Percentiles rank a stretch among this genome's conserved stretches.
Evolutionary conservation across 2,888 invertebrate species (phyloP).

Genomic region (Chrysolina oricalcia): DNA sequence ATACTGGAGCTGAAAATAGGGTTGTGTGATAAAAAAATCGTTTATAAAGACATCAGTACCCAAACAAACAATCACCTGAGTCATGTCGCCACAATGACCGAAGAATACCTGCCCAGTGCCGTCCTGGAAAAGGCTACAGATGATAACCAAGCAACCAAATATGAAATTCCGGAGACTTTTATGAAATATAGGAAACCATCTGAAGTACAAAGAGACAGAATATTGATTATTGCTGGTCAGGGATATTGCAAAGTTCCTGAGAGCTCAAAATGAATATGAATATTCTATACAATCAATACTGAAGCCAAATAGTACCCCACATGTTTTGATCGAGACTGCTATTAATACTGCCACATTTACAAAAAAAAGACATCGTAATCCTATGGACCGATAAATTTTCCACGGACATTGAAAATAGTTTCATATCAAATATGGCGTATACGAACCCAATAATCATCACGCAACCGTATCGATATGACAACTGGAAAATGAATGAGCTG

Average conservation of each 20-base stretch:
- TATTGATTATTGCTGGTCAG: not conserved
- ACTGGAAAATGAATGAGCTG: not conserved
- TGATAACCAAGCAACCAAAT: not conserved
- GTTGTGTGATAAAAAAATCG: no score
- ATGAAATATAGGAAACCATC: not conserved
- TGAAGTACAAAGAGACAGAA: not conserved
- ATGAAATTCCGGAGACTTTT: not conserved
- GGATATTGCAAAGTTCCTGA: not conserved
- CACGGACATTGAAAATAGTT: slow-evolving; percentile 29
- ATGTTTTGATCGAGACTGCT: not conserved
- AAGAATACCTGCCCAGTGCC: not conserved
- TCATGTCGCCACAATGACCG: not conserved
- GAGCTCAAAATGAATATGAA: not conserved
- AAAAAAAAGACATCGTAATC: slow-evolving; percentile 28
- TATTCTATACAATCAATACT: slow-evolving; percentile 2
- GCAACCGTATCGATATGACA: slow-evolving; percentile 21
- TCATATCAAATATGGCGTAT: slow-evolving; percentile 27
- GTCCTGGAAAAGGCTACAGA: not conserved
- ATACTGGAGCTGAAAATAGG: no score
- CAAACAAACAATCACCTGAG: no score
- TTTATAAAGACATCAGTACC: no score
- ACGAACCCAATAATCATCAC: slow-evolving; percentile 19
- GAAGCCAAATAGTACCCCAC: slow-evolving; percentile 2
- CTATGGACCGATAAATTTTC: slow-evolving; percentile 27
- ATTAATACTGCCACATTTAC: not conserved